Conservation (phyloP, 2,888 invertebrate genomes). For the Conchocele bisecta region DNA sequence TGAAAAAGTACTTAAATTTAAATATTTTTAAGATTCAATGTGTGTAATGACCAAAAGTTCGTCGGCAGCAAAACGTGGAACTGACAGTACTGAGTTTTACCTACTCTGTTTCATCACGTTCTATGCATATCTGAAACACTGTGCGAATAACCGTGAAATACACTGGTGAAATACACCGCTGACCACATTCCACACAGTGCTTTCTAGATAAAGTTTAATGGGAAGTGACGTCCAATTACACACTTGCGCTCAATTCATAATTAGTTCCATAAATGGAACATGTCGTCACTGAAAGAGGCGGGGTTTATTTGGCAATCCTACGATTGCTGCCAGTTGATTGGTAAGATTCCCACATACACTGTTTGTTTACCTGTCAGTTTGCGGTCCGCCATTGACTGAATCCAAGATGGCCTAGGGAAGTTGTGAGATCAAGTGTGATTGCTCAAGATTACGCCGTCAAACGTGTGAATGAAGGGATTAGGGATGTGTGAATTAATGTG, state of each 20-base stretch:
- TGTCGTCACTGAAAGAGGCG: slow-evolving; percentile 58
- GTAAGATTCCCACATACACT: slow-evolving; percentile 28
- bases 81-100: too few species aligned
- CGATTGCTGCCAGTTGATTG: slow-evolving; percentile 30
- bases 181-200: background rate
- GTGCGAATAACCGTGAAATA: too few species aligned
- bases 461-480: slow-evolving; percentile 3
- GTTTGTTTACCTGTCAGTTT: slow-evolving; percentile 68
- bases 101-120: too few species aligned
- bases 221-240: slow-evolving; percentile 55
- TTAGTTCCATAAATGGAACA: slow-evolving; percentile 57
- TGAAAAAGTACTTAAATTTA: too few species aligned
- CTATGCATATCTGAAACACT: too few species aligned
- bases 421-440: slow-evolving; percentile 16
- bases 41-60: too few species aligned
- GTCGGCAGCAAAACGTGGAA: too few species aligned
- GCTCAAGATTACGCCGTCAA: too few species aligned
- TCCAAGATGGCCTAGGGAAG: slow-evolving; percentile 62
- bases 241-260: slow-evolving; percentile 51
- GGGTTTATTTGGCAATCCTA: slow-evolving; percentile 15
- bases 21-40: too few species aligned
- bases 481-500: too few species aligned
- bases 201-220: background rate
- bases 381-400: slow-evolving; percentile 44
- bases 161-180: too few species aligned